phyloP scores from a whole-genome alignment of 2,888 invertebrate genomes.

The Ypsolopha scabrella region DNA sequence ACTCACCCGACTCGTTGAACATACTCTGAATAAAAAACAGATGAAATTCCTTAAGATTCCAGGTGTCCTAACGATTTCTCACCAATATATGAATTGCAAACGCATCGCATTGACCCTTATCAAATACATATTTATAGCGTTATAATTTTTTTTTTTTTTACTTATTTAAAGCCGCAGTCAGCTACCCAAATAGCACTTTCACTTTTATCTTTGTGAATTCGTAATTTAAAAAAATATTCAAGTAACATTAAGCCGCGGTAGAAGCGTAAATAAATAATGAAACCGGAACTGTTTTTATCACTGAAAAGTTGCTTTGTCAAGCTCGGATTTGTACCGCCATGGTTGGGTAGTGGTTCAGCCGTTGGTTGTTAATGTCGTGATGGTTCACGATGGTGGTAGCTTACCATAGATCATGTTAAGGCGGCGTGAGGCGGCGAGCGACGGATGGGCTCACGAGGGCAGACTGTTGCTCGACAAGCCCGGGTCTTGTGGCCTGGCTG shows the following conservation, averaged over 20 bases:
- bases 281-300: conserved; percentile 36
- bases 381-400: conserved; percentile 17
- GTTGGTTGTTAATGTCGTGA: not conserved
- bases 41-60: no score
- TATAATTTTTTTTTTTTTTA: no score
- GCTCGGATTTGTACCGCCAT: not conserved
- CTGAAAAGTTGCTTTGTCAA: conserved; percentile 28
- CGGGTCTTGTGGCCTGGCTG: conserved; percentile 37
- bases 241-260: conserved; percentile 22
- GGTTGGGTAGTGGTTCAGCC: conserved; percentile 12
- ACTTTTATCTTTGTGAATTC: not conserved
- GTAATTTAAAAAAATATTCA: conserved; percentile 11
- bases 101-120: no score
- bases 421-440: conserved; percentile 35
- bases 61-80: no score
- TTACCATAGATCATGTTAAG: conserved; percentile 60
- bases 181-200: no score
- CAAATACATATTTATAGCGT: no score
- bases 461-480: conserved; percentile 58
- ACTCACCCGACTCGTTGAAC: no score
- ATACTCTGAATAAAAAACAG: no score
- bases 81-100: no score
- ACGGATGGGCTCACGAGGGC: conserved; percentile 56
- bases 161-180: no score
- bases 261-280: conserved; percentile 53